phyloP scores from a whole-genome alignment of 1,140 invertebrate species.

The Zelostemma sp. region DNA sequence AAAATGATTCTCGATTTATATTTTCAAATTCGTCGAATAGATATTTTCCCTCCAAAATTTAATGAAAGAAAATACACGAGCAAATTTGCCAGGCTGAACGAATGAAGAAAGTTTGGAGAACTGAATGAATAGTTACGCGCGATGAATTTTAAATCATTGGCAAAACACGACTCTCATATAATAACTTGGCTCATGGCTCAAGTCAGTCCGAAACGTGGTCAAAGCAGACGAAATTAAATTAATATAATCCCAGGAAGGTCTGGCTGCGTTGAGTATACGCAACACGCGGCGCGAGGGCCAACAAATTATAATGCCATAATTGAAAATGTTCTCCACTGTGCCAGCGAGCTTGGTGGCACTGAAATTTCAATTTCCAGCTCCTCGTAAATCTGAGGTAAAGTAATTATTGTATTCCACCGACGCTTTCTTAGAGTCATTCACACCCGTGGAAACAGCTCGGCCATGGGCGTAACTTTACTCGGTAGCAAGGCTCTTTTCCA shows the following conservation, averaged over 20 bases:
- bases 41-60: neutral
- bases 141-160: constrained; percentile 24
- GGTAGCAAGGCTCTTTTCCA: constrained; percentile 49
- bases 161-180: constrained; percentile 31
- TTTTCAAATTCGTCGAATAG: neutral
- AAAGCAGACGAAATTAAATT: constrained; percentile 68
- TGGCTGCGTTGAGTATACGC: constrained; percentile 51
- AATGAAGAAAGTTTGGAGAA: constrained; percentile 1
- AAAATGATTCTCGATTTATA: neutral
- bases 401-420: constrained; percentile 69
- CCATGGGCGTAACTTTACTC: constrained; percentile 59
- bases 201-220: constrained; percentile 44
- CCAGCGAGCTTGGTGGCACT: constrained; percentile 49
- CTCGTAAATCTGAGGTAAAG: constrained; percentile 69
- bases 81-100: too few relatives aligned
- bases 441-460: constrained; percentile 61
- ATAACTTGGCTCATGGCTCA: constrained; percentile 21
- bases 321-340: constrained; percentile 65
- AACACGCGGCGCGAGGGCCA: constrained; percentile 53
- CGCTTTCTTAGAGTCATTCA: constrained; percentile 65
- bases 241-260: constrained; percentile 61
- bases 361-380: constrained; percentile 69
- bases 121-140: neutral
- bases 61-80: too few relatives aligned
- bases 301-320: constrained; percentile 69